A percentile compares a stretch with the other conserved stretches of the same genome.
These are phyloP conservation scores for Phengaris arion DNA, from an alignment of 2,888 invertebrate species.

Conservation along the genomic window DNA sequence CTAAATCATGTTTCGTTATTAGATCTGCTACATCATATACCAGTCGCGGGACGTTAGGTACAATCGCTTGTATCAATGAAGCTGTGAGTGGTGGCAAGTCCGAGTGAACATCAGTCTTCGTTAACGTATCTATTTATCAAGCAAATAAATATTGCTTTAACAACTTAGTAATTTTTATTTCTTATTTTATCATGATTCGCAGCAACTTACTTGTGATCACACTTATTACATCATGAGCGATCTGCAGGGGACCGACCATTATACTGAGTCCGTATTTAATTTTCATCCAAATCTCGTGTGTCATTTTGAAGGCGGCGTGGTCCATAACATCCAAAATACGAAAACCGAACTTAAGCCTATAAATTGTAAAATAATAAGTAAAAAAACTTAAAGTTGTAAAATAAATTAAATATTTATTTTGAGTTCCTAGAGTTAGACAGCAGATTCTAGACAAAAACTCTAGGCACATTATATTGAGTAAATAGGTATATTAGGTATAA, in stretches of 20 bases:
- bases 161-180: background rate
- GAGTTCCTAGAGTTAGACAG: too few relatives aligned
- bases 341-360: conserved; percentile 58
- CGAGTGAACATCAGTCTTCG: conserved; percentile 43
- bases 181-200: background rate
- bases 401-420: too few relatives aligned
- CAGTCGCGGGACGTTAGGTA: conserved; percentile 55
- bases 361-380: conserved; percentile 6
- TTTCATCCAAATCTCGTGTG: conserved; percentile 53
- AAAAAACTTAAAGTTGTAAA: too few relatives aligned
- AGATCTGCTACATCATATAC: conserved; percentile 53
- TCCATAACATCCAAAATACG: conserved; percentile 62
- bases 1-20: conserved; percentile 50
- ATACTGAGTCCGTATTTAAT: conserved; percentile 52
- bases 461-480: background rate
- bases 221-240: conserved; percentile 56
- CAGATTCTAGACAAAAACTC: background rate
- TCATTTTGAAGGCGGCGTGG: conserved; percentile 55
- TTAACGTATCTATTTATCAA: conserved; percentile 48
- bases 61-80: conserved; percentile 44
- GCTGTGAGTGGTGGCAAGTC: conserved; percentile 52
- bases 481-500: too few relatives aligned
- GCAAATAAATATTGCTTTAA: background rate
- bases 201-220: conserved; percentile 54
- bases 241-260: conserved; percentile 50